These are phyloP conservation scores for Drosophila sordidula DNA, from an alignment of 2,888 invertebrate genomes.

Conservation along the genomic window DNA sequence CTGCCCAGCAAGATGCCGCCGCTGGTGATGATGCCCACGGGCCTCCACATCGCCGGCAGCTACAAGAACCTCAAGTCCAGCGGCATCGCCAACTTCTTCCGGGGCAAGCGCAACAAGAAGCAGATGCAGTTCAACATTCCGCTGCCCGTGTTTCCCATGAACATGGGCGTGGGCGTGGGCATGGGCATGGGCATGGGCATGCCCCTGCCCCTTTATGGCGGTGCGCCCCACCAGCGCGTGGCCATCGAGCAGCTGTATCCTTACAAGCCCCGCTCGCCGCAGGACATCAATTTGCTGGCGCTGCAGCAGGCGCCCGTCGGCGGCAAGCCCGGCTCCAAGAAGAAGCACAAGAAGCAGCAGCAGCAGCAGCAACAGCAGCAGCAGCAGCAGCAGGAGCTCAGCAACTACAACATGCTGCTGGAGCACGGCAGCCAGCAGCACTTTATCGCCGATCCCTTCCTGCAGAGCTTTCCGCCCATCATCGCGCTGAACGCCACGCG, in stretches of 20 bases:
- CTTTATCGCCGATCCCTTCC: slow-evolving; percentile 62
- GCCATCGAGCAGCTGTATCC: slow-evolving; percentile 88
- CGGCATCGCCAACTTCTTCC: slow-evolving; percentile 82
- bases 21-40: slow-evolving; percentile 80
- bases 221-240: slow-evolving; percentile 74
- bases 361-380: slow-evolving; percentile 49
- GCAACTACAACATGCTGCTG: slow-evolving; percentile 66
- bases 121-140: slow-evolving; percentile 79
- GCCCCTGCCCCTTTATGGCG: slow-evolving; percentile 55
- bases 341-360: slow-evolving; percentile 72
- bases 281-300: slow-evolving; percentile 90
- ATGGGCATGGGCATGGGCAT: not conserved
- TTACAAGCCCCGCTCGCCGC: slow-evolving; percentile 90
- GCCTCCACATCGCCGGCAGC: slow-evolving; percentile 83
- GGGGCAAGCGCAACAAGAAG: slow-evolving; percentile 82
- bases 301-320: slow-evolving; percentile 83
- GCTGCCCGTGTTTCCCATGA: slow-evolving; percentile 64
- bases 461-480: slow-evolving; percentile 61
- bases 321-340: slow-evolving; percentile 63
- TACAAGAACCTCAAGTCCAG: slow-evolving; percentile 84
- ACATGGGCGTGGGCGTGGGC: slow-evolving; percentile 7
- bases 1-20: slow-evolving; percentile 61
- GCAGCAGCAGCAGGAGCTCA: slow-evolving; percentile 44
- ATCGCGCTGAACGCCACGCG: slow-evolving; percentile 73
- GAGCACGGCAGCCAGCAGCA: slow-evolving; percentile 73